Base-by-base conservation (phyloP, 1,140 invertebrate species). In the Brachionus paranguensis region DNA sequence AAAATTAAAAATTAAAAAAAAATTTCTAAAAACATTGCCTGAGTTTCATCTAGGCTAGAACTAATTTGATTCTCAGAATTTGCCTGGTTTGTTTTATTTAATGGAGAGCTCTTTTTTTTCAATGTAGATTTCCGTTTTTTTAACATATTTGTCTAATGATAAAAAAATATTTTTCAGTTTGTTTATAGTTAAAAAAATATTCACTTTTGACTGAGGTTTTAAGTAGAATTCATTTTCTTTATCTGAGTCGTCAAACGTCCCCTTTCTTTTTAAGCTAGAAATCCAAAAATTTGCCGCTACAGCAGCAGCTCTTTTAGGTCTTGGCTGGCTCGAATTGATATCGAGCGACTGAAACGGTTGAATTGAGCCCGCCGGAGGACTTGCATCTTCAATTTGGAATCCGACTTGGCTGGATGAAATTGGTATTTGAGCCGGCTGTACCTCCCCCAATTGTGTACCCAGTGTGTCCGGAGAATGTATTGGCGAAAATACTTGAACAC, bases 241-340 rank as follows among this genome's bases (percentile, higher is more conserved):
- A 50, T 76, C 45, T 11, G 45, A 76, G 20, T 76, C 72, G 11
- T 47, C 20, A 50, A 14, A 29, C 12, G 10, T 50, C 1, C 24
- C 24, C 27, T 50, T 76, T 50, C 72, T 14, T 50, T 76, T 76
- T 14, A 76, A 37, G 12, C 45, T 50, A 27, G 27, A 76, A 7
- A 50, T 76, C n/a, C 20, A 76, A 27, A 47, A 50, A 47, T 76
- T 76, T n/a, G 72, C 41, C 27, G 72, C 72, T 5, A 76, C 8
- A 76, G 72, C 72, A 76, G 72, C 72, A 14, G 72, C 45, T 11
- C 72, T 45, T 29, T 50, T 76, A 20, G 72, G 72, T 4, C 72
- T 47, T 3, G 43, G 10, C 10, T 43, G 47, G 27, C 8, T 8
- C 47, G 45, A 76, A 76, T 76, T 76, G 7, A n/a, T 14, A 76